These are phyloP conservation scores for Arothron firmamentum DNA, from an alignment of 2,113 vertebrate genomes.

Conservation along the genomic window DNA sequence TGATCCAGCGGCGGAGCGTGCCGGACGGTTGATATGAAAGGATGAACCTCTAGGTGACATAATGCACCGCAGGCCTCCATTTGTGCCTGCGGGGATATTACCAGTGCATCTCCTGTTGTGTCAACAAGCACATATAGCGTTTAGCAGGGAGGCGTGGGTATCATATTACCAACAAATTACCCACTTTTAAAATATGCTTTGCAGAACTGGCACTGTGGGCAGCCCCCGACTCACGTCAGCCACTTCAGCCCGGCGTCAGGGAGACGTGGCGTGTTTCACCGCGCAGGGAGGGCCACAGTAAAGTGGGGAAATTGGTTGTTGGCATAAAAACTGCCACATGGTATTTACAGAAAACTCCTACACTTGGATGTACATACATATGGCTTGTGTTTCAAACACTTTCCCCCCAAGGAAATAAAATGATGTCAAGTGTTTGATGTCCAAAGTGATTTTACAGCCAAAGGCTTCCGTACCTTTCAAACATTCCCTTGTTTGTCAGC, in stretches of 20 bases:
- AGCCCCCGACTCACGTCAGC: slow-evolving; percentile 34
- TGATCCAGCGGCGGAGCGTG: not conserved
- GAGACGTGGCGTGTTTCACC: slow-evolving; percentile 36
- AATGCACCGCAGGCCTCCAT: slow-evolving; percentile 58
- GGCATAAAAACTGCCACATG: slow-evolving; percentile 55
- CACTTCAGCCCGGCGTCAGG: slow-evolving; percentile 27
- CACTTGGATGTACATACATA: slow-evolving; percentile 54
- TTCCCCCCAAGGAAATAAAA: slow-evolving; percentile 67
- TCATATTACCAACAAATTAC: slow-evolving; percentile 60
- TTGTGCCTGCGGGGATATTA: slow-evolving; percentile 50
- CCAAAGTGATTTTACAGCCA: slow-evolving; percentile 75
- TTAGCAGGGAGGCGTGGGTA: slow-evolving; percentile 56
- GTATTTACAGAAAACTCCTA: slow-evolving; percentile 47
- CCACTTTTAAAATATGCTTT: slow-evolving; percentile 66
- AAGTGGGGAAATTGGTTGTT: slow-evolving; percentile 39
- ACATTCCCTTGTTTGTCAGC: slow-evolving; percentile 73
- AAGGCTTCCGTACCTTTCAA: slow-evolving; percentile 72
- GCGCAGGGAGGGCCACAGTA: slow-evolving; percentile 15
- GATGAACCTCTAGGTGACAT: slow-evolving; percentile 50
- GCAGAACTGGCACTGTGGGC: slow-evolving; percentile 47
- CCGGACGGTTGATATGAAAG: slow-evolving; percentile 36
- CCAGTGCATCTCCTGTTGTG: slow-evolving; percentile 59
- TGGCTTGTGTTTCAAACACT: slow-evolving; percentile 66
- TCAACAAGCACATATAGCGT: slow-evolving; percentile 59
- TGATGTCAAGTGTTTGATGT: slow-evolving; percentile 77